Conservation (phyloP, 2,113 vertebrate genomes). For the Festucalex cinctus region DNA sequence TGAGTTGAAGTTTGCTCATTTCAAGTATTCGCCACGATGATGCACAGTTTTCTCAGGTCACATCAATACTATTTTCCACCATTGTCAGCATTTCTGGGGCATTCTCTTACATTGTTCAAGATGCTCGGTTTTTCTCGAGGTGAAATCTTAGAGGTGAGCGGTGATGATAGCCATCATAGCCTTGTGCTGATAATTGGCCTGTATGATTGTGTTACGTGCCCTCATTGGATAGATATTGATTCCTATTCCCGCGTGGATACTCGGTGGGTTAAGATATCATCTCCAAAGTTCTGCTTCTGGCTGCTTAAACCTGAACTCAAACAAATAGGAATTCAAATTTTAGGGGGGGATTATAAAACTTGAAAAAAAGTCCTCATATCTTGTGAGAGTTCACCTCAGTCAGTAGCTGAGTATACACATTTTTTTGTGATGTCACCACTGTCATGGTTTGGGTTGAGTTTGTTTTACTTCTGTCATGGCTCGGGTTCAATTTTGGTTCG, state of each 20-base stretch:
- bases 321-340: neutral
- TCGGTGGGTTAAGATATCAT: neutral
- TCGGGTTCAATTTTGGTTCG: too few species aligned
- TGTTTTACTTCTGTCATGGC: too few species aligned
- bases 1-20: too few species aligned
- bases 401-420: neutral
- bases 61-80: neutral
- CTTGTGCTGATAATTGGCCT: neutral
- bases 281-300: neutral
- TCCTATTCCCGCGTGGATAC: neutral
- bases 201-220: neutral
- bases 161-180: neutral
- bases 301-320: neutral
- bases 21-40: too few species aligned
- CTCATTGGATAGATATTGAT: conserved; percentile 1
- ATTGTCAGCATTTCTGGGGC: neutral
- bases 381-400: neutral
- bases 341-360: neutral
- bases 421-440: neutral
- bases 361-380: too few species aligned
- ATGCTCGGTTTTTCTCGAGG: neutral
- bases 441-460: too few species aligned
- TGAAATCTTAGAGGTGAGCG: conserved; percentile 1
- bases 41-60: neutral
- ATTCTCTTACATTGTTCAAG: neutral